Percentiles rank a stretch among this genome's conserved stretches.
Conservation (phyloP, 2,113 vertebrate genomes). For the Clarias batrachus region DNA sequence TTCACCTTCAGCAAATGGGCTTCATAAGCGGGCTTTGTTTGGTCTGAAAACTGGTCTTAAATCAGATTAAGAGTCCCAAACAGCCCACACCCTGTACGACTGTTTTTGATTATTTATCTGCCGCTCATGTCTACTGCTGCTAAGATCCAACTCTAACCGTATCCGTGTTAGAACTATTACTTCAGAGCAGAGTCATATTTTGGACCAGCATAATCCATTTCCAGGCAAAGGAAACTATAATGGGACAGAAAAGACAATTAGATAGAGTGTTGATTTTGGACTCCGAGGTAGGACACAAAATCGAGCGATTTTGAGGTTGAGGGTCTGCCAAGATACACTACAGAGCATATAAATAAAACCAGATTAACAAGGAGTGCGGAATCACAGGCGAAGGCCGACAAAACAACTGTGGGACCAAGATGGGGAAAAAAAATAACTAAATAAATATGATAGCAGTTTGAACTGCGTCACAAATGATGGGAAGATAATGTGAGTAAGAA, state of each 20-base stretch:
- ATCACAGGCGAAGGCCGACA: background rate
- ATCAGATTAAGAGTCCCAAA: no score
- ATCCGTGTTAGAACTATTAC: background rate
- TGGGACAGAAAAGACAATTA: conserved; percentile 10
- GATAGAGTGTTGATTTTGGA: conserved; percentile 36
- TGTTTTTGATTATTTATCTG: background rate
- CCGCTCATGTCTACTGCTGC: background rate
- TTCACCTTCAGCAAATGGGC: background rate
- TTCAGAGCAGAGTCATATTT: conserved; percentile 5
- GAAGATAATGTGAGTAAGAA: background rate
- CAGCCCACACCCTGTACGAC: background rate
- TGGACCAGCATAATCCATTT: conserved; percentile 20
- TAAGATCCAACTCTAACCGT: background rate
- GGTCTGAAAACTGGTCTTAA: no score
- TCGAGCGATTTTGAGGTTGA: conserved; percentile 32
- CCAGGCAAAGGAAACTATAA: background rate
- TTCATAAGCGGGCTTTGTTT: no score
- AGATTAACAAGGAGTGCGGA: background rate
- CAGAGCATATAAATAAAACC: conserved; percentile 4
- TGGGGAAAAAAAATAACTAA: background rate
- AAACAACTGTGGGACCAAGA: background rate
- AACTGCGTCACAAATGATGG: background rate
- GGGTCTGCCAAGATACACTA: conserved; percentile 24
- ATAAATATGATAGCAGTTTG: background rate
- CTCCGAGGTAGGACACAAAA: background rate